Evolutionary conservation across 2,888 invertebrate species (phyloP).

Genomic region (Craniophora ligustri): DNA sequence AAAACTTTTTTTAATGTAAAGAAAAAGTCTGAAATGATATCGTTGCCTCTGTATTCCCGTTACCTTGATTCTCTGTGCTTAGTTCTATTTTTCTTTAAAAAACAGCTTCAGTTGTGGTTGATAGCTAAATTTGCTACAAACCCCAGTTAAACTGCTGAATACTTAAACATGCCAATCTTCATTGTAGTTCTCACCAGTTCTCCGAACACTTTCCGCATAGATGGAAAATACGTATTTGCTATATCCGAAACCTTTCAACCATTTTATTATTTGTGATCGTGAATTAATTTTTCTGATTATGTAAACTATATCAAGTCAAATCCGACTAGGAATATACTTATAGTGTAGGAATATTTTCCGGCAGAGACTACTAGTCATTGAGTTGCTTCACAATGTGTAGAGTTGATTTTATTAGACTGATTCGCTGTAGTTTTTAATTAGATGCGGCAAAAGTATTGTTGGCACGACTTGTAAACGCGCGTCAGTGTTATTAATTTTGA

Average conservation of each 20-base stretch:
- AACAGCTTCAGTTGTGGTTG: slow-evolving; percentile 1
- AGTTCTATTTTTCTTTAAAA: too few species aligned
- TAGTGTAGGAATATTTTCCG: too few species aligned
- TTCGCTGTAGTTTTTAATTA: slow-evolving; percentile 24
- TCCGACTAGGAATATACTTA: too few species aligned
- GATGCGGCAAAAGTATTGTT: slow-evolving; percentile 16
- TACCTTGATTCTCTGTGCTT: too few species aligned
- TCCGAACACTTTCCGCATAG: background rate
- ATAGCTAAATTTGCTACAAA: slow-evolving; percentile 17
- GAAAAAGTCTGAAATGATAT: background rate
- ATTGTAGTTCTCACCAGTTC: slow-evolving; percentile 9
- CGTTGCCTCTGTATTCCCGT: background rate
- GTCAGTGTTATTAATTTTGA: slow-evolving; percentile 62
- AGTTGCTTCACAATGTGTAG: too few species aligned
- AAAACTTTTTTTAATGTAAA: too few species aligned
- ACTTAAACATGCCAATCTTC: slow-evolving; percentile 19
- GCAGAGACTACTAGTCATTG: too few species aligned
- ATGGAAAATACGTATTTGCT: background rate
- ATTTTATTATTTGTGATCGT: too few species aligned
- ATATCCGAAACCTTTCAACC: too few species aligned
- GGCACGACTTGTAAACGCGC: slow-evolving; percentile 44
- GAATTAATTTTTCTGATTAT: too few species aligned
- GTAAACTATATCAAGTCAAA: too few species aligned
- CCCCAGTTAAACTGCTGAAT: slow-evolving; percentile 3
- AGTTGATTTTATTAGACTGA: background rate